These are phyloP conservation scores for Polypedilum vanderplanki DNA, from an alignment of 1,140 invertebrate genomes.

Conservation along the genomic window DNA sequence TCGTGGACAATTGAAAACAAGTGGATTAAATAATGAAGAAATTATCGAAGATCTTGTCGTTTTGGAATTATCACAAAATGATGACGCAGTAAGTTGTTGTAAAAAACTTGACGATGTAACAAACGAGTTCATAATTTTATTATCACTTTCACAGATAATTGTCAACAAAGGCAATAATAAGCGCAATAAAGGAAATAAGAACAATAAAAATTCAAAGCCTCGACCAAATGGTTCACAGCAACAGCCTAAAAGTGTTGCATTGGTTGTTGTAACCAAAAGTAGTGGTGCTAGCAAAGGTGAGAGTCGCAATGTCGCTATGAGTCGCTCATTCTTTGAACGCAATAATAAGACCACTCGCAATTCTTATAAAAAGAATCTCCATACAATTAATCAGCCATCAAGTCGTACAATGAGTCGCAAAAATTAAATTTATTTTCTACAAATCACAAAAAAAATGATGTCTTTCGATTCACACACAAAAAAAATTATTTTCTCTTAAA, in stretches of 20 bases:
- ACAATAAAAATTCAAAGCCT: neutral
- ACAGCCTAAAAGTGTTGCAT: neutral
- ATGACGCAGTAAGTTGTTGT: neutral
- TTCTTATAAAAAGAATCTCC: neutral
- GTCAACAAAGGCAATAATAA: constrained; percentile 9
- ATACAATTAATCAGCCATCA: constrained; percentile 9
- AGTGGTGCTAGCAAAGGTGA: neutral
- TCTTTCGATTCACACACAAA: neutral
- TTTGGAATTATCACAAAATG: constrained; percentile 15
- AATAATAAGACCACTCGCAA: neutral
- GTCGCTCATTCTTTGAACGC: neutral
- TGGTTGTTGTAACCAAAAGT: neutral
- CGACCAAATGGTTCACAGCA: neutral
- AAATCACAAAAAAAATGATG: too few relatives aligned
- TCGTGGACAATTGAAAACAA: neutral
- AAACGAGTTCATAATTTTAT: too few relatives aligned
- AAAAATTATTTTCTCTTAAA: neutral
- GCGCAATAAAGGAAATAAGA: neutral
- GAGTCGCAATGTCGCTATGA: neutral
- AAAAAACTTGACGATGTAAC: too few relatives aligned
- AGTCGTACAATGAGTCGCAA: neutral
- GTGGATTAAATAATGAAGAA: neutral
- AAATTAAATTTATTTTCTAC: neutral
- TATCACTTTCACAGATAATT: neutral
- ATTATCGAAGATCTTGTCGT: neutral